These are phyloP conservation scores for Caretta caretta DNA, from an alignment of 2,113 vertebrate species.

Conservation along the genomic window DNA sequence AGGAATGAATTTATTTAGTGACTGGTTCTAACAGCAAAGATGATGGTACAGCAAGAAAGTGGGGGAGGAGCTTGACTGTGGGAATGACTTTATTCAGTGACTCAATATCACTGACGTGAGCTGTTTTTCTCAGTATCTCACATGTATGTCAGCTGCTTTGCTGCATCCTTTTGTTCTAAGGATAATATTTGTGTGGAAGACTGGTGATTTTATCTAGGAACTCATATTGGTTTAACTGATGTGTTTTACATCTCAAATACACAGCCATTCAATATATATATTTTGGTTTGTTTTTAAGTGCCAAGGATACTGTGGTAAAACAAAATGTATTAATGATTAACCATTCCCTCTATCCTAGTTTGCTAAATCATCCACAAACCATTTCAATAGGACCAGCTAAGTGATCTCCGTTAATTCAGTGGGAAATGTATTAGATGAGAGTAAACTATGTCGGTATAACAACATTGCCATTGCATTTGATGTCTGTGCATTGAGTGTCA, in stretches of 20 bases:
- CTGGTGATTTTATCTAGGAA: neutral
- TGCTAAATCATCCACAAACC: neutral
- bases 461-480: neutral
- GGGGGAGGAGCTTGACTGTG: conserved; percentile 61
- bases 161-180: conserved; percentile 66
- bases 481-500: accelerated
- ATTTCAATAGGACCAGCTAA: neutral
- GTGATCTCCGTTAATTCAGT: accelerated
- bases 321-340: neutral
- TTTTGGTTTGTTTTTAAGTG: neutral
- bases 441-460: neutral
- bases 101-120: conserved; percentile 68
- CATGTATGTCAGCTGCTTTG: conserved; percentile 56
- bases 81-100: conserved; percentile 68
- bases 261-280: accelerated
- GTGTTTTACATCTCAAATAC: neutral
- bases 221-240: neutral
- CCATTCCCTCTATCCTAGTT: neutral
- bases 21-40: neutral
- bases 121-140: conserved; percentile 62
- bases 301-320: neutral
- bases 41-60: conserved; percentile 26
- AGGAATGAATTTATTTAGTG: conserved; percentile 1
- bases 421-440: neutral
- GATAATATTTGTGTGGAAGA: neutral